phyloP scores from a whole-genome alignment of 1,140 invertebrate species.

The Whitmania pigra region DNA sequence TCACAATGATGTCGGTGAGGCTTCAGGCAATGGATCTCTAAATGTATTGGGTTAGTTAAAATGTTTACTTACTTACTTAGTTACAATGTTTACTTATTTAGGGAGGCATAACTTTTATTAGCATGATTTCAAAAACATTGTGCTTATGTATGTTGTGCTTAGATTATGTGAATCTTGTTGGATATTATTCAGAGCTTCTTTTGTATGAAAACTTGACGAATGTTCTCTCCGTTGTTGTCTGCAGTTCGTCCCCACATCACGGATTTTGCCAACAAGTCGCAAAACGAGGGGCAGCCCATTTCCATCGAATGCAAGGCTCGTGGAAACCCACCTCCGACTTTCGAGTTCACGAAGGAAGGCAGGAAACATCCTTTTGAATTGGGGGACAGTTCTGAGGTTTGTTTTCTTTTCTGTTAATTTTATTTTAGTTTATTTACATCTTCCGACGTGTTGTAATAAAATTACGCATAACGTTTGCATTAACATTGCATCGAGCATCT shows the following conservation, averaged over 20 bases:
- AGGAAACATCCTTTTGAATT: neutral
- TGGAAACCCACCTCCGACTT: conserved; percentile 63
- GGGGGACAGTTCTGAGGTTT: conserved; percentile 5
- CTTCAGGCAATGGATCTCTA: conserved; percentile 34
- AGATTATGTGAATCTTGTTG: neutral
- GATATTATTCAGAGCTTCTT: neutral
- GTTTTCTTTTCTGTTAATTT: no score
- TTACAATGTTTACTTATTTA: neutral
- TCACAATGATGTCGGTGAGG: conserved; percentile 63
- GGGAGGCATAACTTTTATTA: no score
- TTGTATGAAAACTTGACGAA: neutral
- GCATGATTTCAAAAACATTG: no score
- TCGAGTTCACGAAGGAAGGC: conserved; percentile 20
- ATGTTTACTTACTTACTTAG: neutral
- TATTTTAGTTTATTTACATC: no score
- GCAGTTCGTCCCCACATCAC: conserved; percentile 16
- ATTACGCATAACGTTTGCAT: no score
- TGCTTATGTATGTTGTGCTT: no score
- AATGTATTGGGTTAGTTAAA: conserved; percentile 16
- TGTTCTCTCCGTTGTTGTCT: neutral
- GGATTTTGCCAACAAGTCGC: conserved; percentile 28
- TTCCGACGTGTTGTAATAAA: no score
- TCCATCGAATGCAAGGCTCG: conserved; percentile 61
- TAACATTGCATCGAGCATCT: no score
- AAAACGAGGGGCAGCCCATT: conserved; percentile 63